A percentile compares a stretch with the other conserved stretches of the same genome.
Conservation (phyloP, 2,113 vertebrate species). For the Oenanthe oenanthe region DNA sequence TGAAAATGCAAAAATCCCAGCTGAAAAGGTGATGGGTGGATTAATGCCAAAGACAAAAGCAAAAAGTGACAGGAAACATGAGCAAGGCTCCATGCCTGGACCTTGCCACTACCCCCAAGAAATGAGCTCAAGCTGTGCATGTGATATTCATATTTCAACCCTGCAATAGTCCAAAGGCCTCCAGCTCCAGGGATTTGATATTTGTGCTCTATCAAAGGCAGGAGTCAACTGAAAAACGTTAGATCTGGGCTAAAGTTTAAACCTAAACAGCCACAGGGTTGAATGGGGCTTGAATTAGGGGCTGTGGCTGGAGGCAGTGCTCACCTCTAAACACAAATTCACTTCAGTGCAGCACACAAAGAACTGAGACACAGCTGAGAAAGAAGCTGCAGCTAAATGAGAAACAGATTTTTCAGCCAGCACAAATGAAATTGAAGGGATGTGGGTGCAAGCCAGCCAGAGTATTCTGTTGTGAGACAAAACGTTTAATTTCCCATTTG, state of each 20-base stretch:
- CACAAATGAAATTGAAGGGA: neutral
- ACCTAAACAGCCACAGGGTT: neutral
- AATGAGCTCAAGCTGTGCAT: slow-evolving; percentile 7
- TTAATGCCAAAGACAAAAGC: neutral
- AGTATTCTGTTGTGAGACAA: slow-evolving; percentile 25
- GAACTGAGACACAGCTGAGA: neutral
- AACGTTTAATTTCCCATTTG: slow-evolving; percentile 45
- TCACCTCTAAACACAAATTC: neutral
- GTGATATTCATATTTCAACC: neutral
- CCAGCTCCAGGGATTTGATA: neutral
- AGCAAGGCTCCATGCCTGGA: neutral
- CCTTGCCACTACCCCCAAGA: neutral
- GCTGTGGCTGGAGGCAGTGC: neutral
- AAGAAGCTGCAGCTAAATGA: slow-evolving; percentile 25
- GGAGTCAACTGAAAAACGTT: neutral
- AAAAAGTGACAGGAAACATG: neutral
- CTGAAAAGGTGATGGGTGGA: neutral
- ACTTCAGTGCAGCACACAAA: neutral
- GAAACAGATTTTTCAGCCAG: slow-evolving; percentile 43
- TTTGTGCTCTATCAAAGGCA: neutral
- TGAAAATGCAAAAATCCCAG: neutral
- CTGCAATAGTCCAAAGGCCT: neutral
- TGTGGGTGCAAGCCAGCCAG: neutral
- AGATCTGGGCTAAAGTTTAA: neutral
- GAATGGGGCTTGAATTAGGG: neutral